phyloP scores from a whole-genome alignment of 2,888 invertebrate species.

The Dromius quadrimaculatus region DNA sequence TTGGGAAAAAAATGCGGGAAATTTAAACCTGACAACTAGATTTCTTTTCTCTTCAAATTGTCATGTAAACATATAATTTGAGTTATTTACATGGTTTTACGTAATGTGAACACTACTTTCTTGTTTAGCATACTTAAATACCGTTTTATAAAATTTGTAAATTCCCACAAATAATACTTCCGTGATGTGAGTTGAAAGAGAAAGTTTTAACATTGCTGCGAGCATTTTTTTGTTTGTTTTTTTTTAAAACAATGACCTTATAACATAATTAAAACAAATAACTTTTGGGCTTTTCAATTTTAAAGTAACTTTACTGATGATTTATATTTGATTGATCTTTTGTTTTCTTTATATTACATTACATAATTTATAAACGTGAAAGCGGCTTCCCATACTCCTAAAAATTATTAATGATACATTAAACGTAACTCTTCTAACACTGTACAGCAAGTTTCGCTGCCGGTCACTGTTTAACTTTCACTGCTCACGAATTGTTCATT shows the following conservation, averaged over 20 bases:
- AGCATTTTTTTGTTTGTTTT: no score
- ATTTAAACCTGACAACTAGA: conserved; percentile 1
- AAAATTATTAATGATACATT: conserved; percentile 39
- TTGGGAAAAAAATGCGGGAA: conserved; percentile 30
- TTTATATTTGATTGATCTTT: background rate
- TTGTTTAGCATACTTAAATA: conserved; percentile 1
- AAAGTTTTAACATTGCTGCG: conserved; percentile 20
- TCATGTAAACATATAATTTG: background rate
- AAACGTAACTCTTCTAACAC: conserved; percentile 27
- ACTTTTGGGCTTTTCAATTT: no score
- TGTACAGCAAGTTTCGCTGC: conserved; percentile 26
- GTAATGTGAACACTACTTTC: conserved; percentile 4
- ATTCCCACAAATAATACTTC: conserved; percentile 31
- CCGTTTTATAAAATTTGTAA: conserved; percentile 17
- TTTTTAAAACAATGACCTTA: background rate
- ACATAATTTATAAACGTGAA: conserved; percentile 16
- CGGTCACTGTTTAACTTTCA: conserved; percentile 23
- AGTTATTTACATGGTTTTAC: conserved; percentile 8
- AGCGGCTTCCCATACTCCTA: no score
- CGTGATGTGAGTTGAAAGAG: conserved; percentile 25
- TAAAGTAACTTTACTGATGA: no score
- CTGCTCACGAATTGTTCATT: conserved; percentile 18
- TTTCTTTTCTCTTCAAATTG: background rate
- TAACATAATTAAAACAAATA: background rate
- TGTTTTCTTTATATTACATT: background rate